Base-by-base conservation (phyloP, 2,113 vertebrate species). In the Eclectus roratus region DNA sequence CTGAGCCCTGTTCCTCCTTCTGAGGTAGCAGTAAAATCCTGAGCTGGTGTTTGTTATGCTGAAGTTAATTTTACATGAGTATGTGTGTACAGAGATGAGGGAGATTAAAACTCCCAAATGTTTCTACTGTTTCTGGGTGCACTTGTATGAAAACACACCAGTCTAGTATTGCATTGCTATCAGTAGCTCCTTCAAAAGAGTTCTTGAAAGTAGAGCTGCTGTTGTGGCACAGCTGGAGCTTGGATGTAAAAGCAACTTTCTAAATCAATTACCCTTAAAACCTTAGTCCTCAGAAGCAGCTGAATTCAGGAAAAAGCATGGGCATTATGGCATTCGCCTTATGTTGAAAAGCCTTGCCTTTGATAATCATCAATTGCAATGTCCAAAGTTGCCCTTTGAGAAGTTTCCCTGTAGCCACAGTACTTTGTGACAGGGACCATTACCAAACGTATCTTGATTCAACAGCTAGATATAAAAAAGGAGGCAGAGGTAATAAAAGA, bases 1-100 rank as follows among this genome's bases (percentile, higher is more conserved):
- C 92, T 84, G 44, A 93, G 69, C 80, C 89, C 58, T 0, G 23
- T 72, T 94, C 88, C 82, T 94, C 89, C 52, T 88, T 83, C 85
- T 20, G 39, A 89, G 70, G 71, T 35, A 89, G 61, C 74, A 89
- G 35, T 78, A 76, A 81, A 85, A 88, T 79, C 35, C 64, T 82
- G 65, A 90, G 35, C 43, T 91, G 25, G 4, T 56, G 25, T 90
- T 88, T 78, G 41, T 68, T 71, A 71, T 24, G 13, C 21, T 50
- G 35, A 64, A 63, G 31, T 76, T 69, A 47, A 60, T 91, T 91
- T 80, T 74, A 39, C 27, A 18, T 29, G 17, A 49, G 8, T 29
- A 37, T 18, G 41, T 39, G 4, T 20, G 10, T 58, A 43, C 6
- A 73, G 17, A 8, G n/a, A 58, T 58, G 33, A 93, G 15, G 49